phyloP scores from a whole-genome alignment of 2,888 invertebrate species.

The Dryobotodes eremita region DNA sequence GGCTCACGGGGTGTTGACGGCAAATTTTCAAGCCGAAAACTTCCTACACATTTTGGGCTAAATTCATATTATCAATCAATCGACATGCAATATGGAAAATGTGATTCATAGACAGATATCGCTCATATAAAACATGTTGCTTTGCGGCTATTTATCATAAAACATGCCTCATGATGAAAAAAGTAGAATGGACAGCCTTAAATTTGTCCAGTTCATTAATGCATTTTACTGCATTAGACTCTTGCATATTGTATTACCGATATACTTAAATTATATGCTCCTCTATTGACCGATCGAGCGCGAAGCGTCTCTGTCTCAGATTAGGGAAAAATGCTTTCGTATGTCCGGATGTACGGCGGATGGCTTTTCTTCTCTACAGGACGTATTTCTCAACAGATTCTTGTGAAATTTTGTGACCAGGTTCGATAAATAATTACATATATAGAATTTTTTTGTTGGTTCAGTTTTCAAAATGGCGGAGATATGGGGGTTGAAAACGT shows the following conservation, averaged over 20 bases:
- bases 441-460: too few relatives aligned
- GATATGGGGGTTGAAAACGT: too few relatives aligned
- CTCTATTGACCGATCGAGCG: background rate
- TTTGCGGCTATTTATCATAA: background rate
- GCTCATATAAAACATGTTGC: background rate
- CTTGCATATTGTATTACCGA: background rate
- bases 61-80: conserved; percentile 12
- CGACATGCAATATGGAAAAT: background rate
- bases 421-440: too few relatives aligned
- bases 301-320: too few relatives aligned
- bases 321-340: too few relatives aligned
- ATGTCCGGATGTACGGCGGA: too few relatives aligned
- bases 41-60: background rate
- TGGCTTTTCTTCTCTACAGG: too few relatives aligned
- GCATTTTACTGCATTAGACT: background rate
- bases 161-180: background rate
- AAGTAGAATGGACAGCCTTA: background rate
- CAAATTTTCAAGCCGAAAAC: conserved; percentile 1
- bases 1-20: background rate
- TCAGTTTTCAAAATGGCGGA: too few relatives aligned
- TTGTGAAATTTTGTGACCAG: too few relatives aligned
- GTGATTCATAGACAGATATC: background rate
- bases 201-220: background rate
- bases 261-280: background rate
- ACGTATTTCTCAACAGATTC: too few relatives aligned